Base-by-base conservation (phyloP, 2,113 vertebrate species). In the Poeciliopsis retropinna region DNA sequence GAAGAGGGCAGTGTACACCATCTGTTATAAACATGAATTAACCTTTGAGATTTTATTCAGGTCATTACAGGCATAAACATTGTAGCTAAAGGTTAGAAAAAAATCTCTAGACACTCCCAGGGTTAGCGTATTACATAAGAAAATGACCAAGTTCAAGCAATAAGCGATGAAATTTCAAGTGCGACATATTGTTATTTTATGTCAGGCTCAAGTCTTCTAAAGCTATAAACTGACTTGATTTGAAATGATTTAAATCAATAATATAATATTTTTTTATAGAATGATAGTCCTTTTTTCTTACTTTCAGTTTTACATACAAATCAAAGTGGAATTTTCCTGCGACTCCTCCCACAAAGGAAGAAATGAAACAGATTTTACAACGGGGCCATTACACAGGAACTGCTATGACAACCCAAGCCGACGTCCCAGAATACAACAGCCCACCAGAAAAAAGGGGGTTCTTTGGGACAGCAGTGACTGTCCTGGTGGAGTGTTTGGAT, bases 341-440 rank as follows among this genome's bases (percentile, higher is more conserved):
- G 44, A 70, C 87, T 76, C 80, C 79, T 82, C 81, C 88, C 83
- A 65, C 70, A 5, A 74, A 84, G 64, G 73, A 60, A 70, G 28
- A 85, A 84, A 84, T 73, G 30, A 81, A 83, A 81, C 72, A 8
- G 3, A 73, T 44, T 73, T 67, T 63, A 47, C 27, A 30, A 63
- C 44, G 37, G 34, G 30, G 67, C 1, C 5, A 72, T 93, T 91
- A 76, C 80, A 79, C 87, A 90, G 87, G 13, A 2, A 80, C 85
- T 78, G 12, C 83, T 68, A 82, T 79, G 85, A 69, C 81, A 72
- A 80, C 81, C 9, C 10, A 31, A 60, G 70, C 76, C 76, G 76
- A 67, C 80, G 74, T 87, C 85, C 90, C 80, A 91, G 75, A 88
- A 84, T 76, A 78, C 88, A 87, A 67, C 70, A 64, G 75, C 72